Evolutionary conservation across 2,797 vertebrate genomes (phyloP).

Genomic region (Echeneis naucrates): DNA sequence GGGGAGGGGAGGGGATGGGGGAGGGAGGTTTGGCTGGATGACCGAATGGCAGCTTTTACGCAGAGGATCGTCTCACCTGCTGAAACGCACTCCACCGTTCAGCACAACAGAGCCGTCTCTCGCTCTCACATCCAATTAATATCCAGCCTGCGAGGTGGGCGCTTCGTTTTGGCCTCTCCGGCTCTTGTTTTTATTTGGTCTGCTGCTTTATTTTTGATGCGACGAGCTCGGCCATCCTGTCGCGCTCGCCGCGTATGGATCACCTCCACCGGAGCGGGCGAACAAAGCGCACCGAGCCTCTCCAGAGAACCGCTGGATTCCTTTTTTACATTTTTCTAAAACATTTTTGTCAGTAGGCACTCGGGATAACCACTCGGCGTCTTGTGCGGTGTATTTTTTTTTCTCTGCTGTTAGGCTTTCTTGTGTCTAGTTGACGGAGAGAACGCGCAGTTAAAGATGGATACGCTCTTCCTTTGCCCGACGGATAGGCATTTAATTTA

Average conservation of each 20-base stretch:
- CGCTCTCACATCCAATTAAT: slow-evolving; percentile 78
- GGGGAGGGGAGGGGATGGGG: slow-evolving; percentile 8
- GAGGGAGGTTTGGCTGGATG: slow-evolving; percentile 72
- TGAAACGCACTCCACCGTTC: slow-evolving; percentile 79
- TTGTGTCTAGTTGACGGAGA: slow-evolving; percentile 42
- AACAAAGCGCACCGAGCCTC: slow-evolving; percentile 73
- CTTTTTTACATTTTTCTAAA: too few relatives aligned
- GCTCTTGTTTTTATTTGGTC: slow-evolving; percentile 53
- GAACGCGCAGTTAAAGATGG: slow-evolving; percentile 60
- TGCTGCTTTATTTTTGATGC: slow-evolving; percentile 51
- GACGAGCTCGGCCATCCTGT: slow-evolving; percentile 39
- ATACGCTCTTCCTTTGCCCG: slow-evolving; percentile 58
- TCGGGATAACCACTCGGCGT: slow-evolving; percentile 57
- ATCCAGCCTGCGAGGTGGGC: slow-evolving; percentile 68
- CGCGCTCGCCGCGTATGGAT: slow-evolving; percentile 57
- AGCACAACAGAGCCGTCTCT: slow-evolving; percentile 60
- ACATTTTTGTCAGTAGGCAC: slow-evolving; percentile 68
- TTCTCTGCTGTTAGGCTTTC: slow-evolving; percentile 15
- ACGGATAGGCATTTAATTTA: slow-evolving; percentile 70
- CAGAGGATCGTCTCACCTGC: slow-evolving; percentile 87
- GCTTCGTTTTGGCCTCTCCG: slow-evolving; percentile 49
- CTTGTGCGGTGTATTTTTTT: slow-evolving; percentile 26
- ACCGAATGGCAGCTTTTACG: slow-evolving; percentile 84
- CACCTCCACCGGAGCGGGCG: slow-evolving; percentile 53
- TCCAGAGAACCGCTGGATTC: slow-evolving; percentile 72